These are phyloP conservation scores for Rhagophthalmus giganteus DNA, from an alignment of 2,888 invertebrate genomes.

Conservation along the genomic window DNA sequence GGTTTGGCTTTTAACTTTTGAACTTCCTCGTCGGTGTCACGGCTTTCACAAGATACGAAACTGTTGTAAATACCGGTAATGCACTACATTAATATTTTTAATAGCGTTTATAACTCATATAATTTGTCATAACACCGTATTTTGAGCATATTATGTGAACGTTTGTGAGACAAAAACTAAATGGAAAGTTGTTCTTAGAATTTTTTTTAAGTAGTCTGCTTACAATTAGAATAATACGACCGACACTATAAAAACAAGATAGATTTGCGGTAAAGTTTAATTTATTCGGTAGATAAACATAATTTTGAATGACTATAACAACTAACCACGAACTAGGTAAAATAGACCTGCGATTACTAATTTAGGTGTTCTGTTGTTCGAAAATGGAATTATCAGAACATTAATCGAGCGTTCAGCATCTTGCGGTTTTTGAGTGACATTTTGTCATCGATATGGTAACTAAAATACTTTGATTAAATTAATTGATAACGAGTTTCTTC, in stretches of 20 bases:
- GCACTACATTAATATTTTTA: slow-evolving; percentile 34
- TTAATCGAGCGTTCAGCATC: slow-evolving; percentile 3
- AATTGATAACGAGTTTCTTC: no score
- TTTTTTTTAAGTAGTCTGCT: slow-evolving; percentile 8
- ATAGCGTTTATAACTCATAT: slow-evolving; percentile 32
- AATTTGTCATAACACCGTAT: slow-evolving; percentile 34
- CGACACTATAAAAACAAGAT: no score
- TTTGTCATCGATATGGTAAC: background rate
- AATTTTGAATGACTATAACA: background rate
- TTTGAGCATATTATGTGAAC: slow-evolving; percentile 12
- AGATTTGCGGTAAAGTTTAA: no score
- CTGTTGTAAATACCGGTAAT: slow-evolving; percentile 35
- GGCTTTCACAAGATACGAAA: slow-evolving; percentile 34
- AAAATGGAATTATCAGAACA: slow-evolving; percentile 14
- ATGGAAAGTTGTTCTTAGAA: slow-evolving; percentile 7
- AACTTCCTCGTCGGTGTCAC: slow-evolving; percentile 36
- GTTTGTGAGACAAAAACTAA: slow-evolving; percentile 3
- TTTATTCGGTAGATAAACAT: background rate
- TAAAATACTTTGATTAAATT: no score
- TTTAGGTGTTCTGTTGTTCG: slow-evolving; percentile 1
- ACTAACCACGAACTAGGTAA: background rate
- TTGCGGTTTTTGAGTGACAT: slow-evolving; percentile 1
- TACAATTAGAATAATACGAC: slow-evolving; percentile 1
- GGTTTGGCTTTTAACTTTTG: slow-evolving; percentile 30
- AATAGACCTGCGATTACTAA: background rate